Conservation (phyloP, 2,797 vertebrate genomes). For the Parambassis ranga region DNA sequence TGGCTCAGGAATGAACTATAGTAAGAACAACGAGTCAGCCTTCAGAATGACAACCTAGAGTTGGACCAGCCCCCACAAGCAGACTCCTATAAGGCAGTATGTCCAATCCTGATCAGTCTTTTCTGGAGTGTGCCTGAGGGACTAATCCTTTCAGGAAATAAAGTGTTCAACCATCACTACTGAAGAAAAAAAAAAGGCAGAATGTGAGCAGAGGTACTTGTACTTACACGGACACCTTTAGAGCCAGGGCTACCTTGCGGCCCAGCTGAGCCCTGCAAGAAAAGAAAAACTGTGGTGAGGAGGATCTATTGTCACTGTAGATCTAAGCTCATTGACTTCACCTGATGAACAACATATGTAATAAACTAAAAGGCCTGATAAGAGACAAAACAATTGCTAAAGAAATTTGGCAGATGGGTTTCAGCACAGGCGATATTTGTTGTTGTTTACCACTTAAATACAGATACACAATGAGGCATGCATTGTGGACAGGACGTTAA, state of each 20-base stretch:
- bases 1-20: constrained; percentile 20
- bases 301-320: constrained; percentile 11
- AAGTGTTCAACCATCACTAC: constrained; percentile 47
- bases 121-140: constrained; percentile 15
- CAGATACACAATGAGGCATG: neutral
- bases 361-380: neutral
- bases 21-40: constrained; percentile 18
- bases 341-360: neutral
- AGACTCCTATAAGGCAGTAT: constrained; percentile 9
- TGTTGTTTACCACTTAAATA: neutral
- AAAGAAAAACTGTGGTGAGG: constrained; percentile 45
- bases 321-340: neutral
- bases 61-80: constrained; percentile 24
- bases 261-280: constrained; percentile 89
- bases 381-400: neutral
- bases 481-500: neutral
- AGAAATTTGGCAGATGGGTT: too few species aligned
- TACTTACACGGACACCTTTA: constrained; percentile 95
- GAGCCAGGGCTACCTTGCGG: constrained; percentile 93
- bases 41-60: constrained; percentile 33
- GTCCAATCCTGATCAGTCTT: constrained; percentile 21
- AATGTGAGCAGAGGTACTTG: constrained; percentile 16
- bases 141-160: constrained; percentile 72
- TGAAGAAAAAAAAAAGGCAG: constrained; percentile 20
- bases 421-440: neutral